Conservation (phyloP, 1,140 invertebrate species). For the Diprion similis region DNA sequence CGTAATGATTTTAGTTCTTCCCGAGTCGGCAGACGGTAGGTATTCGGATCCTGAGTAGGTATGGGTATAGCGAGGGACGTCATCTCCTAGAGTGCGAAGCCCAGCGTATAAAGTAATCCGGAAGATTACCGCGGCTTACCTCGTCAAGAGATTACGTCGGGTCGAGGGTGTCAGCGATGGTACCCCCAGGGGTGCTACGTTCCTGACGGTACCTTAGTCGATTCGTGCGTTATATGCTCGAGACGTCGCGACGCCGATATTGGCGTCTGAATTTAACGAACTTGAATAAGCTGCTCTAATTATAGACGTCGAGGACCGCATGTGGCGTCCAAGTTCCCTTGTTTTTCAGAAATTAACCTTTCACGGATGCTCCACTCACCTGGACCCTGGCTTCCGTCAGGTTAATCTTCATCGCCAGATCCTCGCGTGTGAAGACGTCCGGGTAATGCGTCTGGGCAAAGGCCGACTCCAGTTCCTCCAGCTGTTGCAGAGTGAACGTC, state of each 20-base stretch:
- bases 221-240: conserved; percentile 6
- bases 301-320: conserved; percentile 6
- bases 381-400: conserved; percentile 96
- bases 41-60: too few species aligned
- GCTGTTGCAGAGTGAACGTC: conserved; percentile 94
- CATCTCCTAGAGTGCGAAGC: conserved; percentile 27
- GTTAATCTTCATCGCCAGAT: conserved; percentile 98
- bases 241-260: too few species aligned
- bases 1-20: too few species aligned
- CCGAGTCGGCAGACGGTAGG: too few species aligned
- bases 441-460: conserved; percentile 98
- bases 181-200: conserved; percentile 42
- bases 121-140: conserved; percentile 59
- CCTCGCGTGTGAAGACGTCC: conserved; percentile 96
- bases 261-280: too few species aligned
- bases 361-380: conserved; percentile 65
- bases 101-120: conserved; percentile 53
- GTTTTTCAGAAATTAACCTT: neutral
- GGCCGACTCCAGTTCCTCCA: conserved; percentile 96
- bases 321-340: conserved; percentile 11
- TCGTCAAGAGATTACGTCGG: conserved; percentile 62
- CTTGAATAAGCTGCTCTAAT: too few species aligned
- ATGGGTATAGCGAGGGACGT: neutral
- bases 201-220: conserved; percentile 20
- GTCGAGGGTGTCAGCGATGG: conserved; percentile 57